Evolutionary conservation across 2,888 invertebrate genomes (phyloP), one percentile per base, ranked within the genome.

Genomic region (Podotricha telesiphe): DNA sequence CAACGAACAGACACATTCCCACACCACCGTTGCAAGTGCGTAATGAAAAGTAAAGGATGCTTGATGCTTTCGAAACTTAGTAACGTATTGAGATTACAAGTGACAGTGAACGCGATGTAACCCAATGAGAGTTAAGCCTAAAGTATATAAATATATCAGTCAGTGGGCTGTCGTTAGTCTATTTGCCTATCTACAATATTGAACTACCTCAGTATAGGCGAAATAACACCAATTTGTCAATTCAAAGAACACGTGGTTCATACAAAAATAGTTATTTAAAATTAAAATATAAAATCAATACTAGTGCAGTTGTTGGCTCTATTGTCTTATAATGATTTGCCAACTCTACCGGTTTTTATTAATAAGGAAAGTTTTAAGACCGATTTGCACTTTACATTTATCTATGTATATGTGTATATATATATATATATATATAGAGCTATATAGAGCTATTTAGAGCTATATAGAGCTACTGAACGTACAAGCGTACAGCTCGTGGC

Each of bases 91-190:
- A 65, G 68, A 68, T 61, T 50, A 28, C 48, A 42, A 17, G 63
- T 67, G 55, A 51, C 64, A 70, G 55, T 58, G 61, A 64, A 42
- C 55, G 59, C 59, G 59, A 28, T 53, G 17, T 66, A 79, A 83
- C 86, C 86, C 87, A 80, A 81, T 84, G 84, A 85, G 79, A 68
- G 73, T 84, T 84, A 81, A 87, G 83, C 82, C 87, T 87, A 88
- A 86, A 84, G 85, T 85, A 88, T n/a, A n/a, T 86, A 89, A 86
- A 88, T 87, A 88, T 78, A 88, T 90, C 90, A 90, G 90, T 90
- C 90, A 88, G 86, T 85, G 89, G 88, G 88, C 87, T 83, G 85
- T 82, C 77, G 81, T 72, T 67, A 79, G 70, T 72, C 81, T 83
- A 81, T 81, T 81, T 77, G 42, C 77, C 86, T 86, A 86, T 80